Conservation (phyloP, 1,140 invertebrate genomes). For the Zaprionus davidi region DNA sequence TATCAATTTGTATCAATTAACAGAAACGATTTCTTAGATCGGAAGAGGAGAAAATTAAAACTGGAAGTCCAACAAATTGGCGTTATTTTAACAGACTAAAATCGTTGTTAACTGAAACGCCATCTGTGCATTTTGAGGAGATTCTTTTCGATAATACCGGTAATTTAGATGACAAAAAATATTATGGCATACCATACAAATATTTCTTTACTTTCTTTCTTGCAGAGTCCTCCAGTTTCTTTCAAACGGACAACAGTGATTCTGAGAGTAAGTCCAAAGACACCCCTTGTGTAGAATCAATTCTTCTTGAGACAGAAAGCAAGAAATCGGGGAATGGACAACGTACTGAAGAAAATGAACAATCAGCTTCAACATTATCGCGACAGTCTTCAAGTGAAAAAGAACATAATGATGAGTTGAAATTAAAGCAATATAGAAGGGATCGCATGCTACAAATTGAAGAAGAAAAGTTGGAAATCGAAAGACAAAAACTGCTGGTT, state of each 20-base stretch:
- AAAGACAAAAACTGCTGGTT: slow-evolving; percentile 56
- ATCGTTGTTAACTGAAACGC: slow-evolving; percentile 35
- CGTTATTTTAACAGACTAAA: slow-evolving; percentile 55
- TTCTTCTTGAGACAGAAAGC: background rate
- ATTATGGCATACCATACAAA: background rate
- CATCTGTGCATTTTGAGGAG: slow-evolving; percentile 53
- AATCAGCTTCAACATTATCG: background rate
- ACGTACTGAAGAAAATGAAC: background rate
- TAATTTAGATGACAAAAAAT: background rate
- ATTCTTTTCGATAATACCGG: slow-evolving; percentile 45
- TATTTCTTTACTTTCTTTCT: background rate
- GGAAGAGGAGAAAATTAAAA: slow-evolving; percentile 41
- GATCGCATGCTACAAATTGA: slow-evolving; percentile 53
- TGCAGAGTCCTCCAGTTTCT: slow-evolving; percentile 19
- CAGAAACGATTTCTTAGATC: slow-evolving; percentile 15
- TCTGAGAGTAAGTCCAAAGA: background rate
- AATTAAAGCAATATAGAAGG: slow-evolving; percentile 1
- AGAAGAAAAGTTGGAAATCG: slow-evolving; percentile 53
- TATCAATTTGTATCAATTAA: background rate
- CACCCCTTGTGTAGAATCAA: background rate
- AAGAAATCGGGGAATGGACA: background rate
- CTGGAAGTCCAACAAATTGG: slow-evolving; percentile 49
- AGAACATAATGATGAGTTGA: background rate
- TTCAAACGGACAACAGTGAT: slow-evolving; percentile 22
- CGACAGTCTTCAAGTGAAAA: background rate